Evolutionary conservation across 2,797 vertebrate species (phyloP), one percentile per base, ranked within the genome.

Genomic region (Alfaro cultratus): DNA sequence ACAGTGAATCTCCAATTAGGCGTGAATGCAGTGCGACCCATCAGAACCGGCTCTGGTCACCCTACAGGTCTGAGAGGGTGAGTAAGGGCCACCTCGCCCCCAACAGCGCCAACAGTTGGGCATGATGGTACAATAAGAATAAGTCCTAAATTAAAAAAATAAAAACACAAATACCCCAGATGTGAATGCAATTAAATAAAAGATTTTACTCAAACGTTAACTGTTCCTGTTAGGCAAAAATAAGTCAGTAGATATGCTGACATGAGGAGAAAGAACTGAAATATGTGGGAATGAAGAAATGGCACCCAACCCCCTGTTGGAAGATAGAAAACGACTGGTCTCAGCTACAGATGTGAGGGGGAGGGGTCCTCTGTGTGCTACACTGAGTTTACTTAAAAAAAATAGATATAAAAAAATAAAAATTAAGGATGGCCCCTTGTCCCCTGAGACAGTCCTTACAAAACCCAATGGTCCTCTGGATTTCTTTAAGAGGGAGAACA

Each of bases 151-250:
- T 76, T 18, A 23, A 36, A 82, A 46, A 51, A 51, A 51, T 2
- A 23, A 55, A 55, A 55, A 55, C 18, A 60, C 57, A 62, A 62
- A 29, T 13, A 29, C 29, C 2, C 49, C 84, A 74, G 77, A 78
- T 80, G 78, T 87, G 85, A 94, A 91, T 92, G 86, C 76, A 93
- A 93, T 95, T 95, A 96, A 95, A 96, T 95, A 94, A 93, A 94
- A 93, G 77, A 81, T 53, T 84, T 83, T 21, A 78, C 84, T 83
- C 74, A 62, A 84, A 88, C 76, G 74, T 86, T 87, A 81, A 91
- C 60, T 86, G 84, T 87, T 91, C 80, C 55, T 57, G 86, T 91
- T 57, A 85, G 84, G 91, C 23, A 71, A 88, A 93, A 93, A 85
- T 47, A 62, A 88, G 87, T 93, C 92, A 95, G 94, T 94, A 94